Base-by-base conservation (phyloP, 2,888 invertebrate genomes). In the Drosophila algonquin region DNA sequence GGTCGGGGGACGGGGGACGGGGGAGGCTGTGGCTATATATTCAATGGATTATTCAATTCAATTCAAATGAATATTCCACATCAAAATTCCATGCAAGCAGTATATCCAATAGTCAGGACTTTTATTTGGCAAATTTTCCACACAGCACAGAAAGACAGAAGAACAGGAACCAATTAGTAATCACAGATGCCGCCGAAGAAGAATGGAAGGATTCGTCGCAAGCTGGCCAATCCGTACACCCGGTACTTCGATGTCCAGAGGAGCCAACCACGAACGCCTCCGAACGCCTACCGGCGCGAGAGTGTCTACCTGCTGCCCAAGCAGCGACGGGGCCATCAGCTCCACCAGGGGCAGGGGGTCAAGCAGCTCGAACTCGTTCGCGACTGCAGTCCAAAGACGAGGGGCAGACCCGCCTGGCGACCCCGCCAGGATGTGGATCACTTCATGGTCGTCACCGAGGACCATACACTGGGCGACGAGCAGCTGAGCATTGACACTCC, bases 161-260 rank as follows among this genome's bases (percentile, higher is more conserved):
- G 5, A 16, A 21, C 32, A 12, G 21, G 10, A 30, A 2, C 44
- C 6, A 18, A 21, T 9, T 4, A 16, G 3, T 8, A 12, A 12
- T 3, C 46, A 16, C 51, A 73, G 73, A 83, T 82, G 79, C 73
- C 74, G 60, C 46, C 59, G 16, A 55, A 55, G 4, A 75, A 63
- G 40, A 40, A 71, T 70, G 76, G 51, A 60, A 65, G 0, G 71
- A 63, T 58, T 56, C 45, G 4, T 44, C 47, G 5, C 73, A 73
- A 30, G 4, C 5, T 6, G 48, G 48, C 27, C 10, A 79, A 75
- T 67, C 70, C 69, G 27, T 64, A 64, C 27, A 67, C 76, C 35
- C 63, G 64, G 0, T 72, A 27, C 18, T 78, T 70, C 9, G 70
- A 83, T 47, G 46, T 70, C 16, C 67, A 82, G 55, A 83, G 60